phyloP scores from a whole-genome alignment of 2,888 invertebrate species.

The Agrilus biguttatus region DNA sequence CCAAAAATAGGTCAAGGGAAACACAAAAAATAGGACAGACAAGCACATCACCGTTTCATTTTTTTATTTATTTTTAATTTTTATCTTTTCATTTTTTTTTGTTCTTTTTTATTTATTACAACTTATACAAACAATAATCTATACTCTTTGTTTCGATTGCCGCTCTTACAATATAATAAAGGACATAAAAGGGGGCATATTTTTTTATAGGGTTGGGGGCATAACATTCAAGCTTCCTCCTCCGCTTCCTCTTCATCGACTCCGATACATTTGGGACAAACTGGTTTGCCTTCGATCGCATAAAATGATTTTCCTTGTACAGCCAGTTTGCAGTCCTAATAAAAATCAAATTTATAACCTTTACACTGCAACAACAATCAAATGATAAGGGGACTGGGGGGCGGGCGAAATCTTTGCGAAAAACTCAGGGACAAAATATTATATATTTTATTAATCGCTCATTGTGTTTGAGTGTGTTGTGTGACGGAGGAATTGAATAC shows the following conservation, averaged over 20 bases:
- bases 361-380: no score
- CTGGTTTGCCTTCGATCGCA: slow-evolving; percentile 92
- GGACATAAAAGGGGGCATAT: slow-evolving; percentile 10
- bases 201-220: slow-evolving; percentile 12
- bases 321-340: slow-evolving; percentile 83
- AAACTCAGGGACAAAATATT: no score
- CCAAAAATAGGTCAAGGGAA: not conserved
- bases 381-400: no score
- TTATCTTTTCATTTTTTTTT: slow-evolving; percentile 28
- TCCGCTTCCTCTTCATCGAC: slow-evolving; percentile 71
- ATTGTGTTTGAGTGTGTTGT: no score
- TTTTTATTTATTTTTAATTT: slow-evolving; percentile 21
- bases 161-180: no score
- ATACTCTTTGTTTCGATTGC: slow-evolving; percentile 25
- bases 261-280: slow-evolving; percentile 87
- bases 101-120: slow-evolving; percentile 29
- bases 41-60: slow-evolving; percentile 12
- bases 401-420: no score
- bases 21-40: no score
- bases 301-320: slow-evolving; percentile 94
- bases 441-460: no score
- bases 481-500: no score
- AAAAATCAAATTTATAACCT: slow-evolving; percentile 1
- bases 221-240: slow-evolving; percentile 25
- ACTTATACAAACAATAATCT: slow-evolving; percentile 34